A percentile compares a stretch with the other conserved stretches of the same genome.
Evolutionary conservation across 2,113 vertebrate genomes (phyloP).

Genomic region (Phocoena sinus): DNA sequence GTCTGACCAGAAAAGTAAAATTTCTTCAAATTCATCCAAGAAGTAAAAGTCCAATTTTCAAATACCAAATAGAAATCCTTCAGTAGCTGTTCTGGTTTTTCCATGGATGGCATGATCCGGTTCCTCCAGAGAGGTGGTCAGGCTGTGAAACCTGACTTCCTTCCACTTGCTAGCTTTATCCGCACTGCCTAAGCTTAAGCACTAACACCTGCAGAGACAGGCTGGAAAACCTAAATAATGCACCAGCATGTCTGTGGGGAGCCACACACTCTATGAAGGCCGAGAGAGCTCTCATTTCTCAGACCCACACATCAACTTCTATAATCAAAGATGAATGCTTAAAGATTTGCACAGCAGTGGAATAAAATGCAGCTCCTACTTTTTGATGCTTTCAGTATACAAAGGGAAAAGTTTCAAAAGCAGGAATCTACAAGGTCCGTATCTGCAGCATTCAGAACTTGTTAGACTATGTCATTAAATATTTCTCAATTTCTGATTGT

Average conservation of each 20-base stretch:
- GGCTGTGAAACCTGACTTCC: conserved; percentile 50
- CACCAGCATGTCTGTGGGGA: conserved; percentile 44
- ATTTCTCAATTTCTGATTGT: not conserved
- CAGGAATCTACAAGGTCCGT: not conserved
- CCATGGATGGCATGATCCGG: not conserved
- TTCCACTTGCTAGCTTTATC: conserved; percentile 23
- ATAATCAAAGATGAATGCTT: conserved; percentile 61
- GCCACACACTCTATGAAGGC: conserved; percentile 8
- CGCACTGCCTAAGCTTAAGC: not conserved
- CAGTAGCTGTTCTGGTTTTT: not conserved
- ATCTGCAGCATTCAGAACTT: not conserved
- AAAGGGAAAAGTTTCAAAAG: conserved; percentile 1
- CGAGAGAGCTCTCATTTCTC: conserved; percentile 46
- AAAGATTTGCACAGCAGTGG: conserved; percentile 24
- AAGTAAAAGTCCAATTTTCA: conserved; percentile 32
- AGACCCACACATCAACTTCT: conserved; percentile 44
- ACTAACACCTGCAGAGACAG: conserved; percentile 40
- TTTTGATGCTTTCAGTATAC: not conserved
- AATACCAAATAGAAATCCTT: conserved; percentile 10
- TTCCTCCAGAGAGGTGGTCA: conserved; percentile 14
- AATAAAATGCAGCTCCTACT: not conserved
- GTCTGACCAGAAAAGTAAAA: not conserved
- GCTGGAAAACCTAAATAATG: conserved; percentile 61
- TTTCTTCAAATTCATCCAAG: not conserved
- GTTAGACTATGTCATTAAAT: not conserved